Conservation (phyloP, 64 coral and sea anemone genomes). For the Montipora cactus region DNA sequence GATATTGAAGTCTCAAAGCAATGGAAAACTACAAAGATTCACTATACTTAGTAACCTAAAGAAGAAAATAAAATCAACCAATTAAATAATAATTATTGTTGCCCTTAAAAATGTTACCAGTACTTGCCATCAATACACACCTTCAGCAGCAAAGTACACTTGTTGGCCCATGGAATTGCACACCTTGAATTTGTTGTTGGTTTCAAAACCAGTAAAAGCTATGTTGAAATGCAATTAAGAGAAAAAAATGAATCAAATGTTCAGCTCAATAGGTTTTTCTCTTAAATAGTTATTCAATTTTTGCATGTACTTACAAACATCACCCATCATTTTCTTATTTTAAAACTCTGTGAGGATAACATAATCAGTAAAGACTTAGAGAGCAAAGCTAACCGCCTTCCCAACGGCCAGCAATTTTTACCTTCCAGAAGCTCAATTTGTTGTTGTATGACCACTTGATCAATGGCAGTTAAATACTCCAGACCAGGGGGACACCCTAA, state of each 20-base stretch:
- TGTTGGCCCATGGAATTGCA: slow-evolving; percentile 82
- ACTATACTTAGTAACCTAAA: too few species aligned
- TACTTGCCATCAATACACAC: slow-evolving; percentile 10
- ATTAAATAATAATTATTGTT: too few species aligned
- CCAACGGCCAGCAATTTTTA: background rate
- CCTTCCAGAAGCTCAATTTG: slow-evolving; percentile 66
- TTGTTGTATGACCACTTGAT: slow-evolving; percentile 63
- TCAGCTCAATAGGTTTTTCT: too few species aligned
- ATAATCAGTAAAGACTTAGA: background rate
- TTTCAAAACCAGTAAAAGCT: slow-evolving; percentile 87
- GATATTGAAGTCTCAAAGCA: too few species aligned
- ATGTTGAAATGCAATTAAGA: background rate
- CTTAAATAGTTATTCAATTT: too few species aligned
- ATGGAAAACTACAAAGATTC: too few species aligned
- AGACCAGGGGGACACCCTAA: slow-evolving; percentile 63
- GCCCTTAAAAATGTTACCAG: too few species aligned
- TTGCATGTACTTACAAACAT: too few species aligned
- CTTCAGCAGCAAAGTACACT: slow-evolving; percentile 81
- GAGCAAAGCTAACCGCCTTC: background rate
- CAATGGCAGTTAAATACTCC: slow-evolving; percentile 68
- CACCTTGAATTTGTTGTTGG: slow-evolving; percentile 77
- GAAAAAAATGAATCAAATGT: too few species aligned
- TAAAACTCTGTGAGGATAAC: too few species aligned
- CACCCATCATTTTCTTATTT: too few species aligned
- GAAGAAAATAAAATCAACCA: too few species aligned